A percentile compares a stretch with the other conserved stretches of the same genome.
Evolutionary conservation across 1,140 invertebrate species (phyloP).

Genomic region (Zaprionus capensis): DNA sequence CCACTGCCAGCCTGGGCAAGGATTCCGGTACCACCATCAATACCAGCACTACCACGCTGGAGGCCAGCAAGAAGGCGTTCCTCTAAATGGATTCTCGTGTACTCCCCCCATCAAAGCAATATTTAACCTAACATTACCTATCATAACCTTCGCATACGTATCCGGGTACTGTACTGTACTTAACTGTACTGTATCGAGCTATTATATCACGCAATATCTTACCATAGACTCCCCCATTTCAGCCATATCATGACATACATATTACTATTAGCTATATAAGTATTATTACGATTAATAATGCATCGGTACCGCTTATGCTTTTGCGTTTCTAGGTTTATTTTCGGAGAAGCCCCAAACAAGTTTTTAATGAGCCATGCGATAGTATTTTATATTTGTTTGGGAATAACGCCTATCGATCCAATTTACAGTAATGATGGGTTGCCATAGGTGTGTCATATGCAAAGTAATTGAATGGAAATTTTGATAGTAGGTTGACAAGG

Average conservation of each 20-base stretch:
- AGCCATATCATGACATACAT: conserved; percentile 74
- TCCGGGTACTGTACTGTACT: conserved; percentile 17
- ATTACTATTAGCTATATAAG: conserved; percentile 72
- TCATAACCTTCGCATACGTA: conserved; percentile 70
- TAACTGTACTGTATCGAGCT: conserved; percentile 10
- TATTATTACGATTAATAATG: conserved; percentile 63
- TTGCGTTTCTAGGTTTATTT: conserved; percentile 34
- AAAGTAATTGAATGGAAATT: not conserved
- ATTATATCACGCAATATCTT: conserved; percentile 36
- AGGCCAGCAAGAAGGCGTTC: conserved; percentile 71
- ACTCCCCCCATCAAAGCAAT: conserved; percentile 60
- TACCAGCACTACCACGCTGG: conserved; percentile 48
- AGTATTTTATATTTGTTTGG: conserved; percentile 15
- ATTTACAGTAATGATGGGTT: not conserved
- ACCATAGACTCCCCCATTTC: conserved; percentile 39
- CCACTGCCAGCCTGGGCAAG: conserved; percentile 67
- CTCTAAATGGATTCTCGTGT: conserved; percentile 40
- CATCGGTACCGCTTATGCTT: conserved; percentile 37
- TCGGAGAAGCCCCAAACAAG: not conserved
- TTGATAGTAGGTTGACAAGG: not conserved
- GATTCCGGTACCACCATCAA: conserved; percentile 63
- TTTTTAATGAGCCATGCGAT: conserved; percentile 11
- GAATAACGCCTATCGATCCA: not conserved
- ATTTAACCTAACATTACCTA: conserved; percentile 51
- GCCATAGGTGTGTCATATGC: not conserved